Percentiles rank a stretch among this genome's conserved stretches.
phyloP scores from a whole-genome alignment of 2,888 invertebrate species.

The Drosophila barbarae region DNA sequence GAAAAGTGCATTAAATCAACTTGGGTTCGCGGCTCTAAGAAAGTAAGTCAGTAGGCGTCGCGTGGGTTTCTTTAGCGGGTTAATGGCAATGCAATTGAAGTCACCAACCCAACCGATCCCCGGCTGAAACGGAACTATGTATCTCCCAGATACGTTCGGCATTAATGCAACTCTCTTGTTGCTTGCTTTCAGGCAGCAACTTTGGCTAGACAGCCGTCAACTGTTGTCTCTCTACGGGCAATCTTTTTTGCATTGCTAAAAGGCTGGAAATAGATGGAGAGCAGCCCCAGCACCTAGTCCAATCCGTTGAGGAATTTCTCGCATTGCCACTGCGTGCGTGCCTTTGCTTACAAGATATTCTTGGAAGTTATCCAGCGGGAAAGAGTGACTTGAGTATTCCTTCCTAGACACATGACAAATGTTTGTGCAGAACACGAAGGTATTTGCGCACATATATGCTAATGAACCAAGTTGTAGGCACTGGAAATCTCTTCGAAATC shows the following conservation, averaged over 20 bases:
- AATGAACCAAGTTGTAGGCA: conserved; percentile 15
- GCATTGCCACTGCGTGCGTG: conserved; percentile 48
- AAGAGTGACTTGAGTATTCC: conserved; percentile 29
- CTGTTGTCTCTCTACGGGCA: conserved; percentile 7
- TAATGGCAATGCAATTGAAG: conserved; percentile 47
- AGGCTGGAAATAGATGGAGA: conserved; percentile 9
- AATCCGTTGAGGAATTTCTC: conserved; percentile 60
- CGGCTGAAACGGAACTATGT: conserved; percentile 66
- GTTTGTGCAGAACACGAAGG: conserved; percentile 32
- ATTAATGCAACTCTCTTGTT: conserved; percentile 62
- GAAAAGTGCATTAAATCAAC: conserved; percentile 42
- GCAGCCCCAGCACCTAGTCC: conserved; percentile 15
- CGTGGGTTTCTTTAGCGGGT: conserved; percentile 47
- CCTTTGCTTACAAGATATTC: conserved; percentile 60
- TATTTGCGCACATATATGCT: conserved; percentile 26
- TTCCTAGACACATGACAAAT: conserved; percentile 35
- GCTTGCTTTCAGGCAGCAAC: conserved; percentile 29
- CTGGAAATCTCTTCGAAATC: not conserved
- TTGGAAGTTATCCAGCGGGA: conserved; percentile 46
- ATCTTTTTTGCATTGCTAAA: conserved; percentile 35
- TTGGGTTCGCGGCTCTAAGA: conserved; percentile 32
- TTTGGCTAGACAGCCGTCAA: conserved; percentile 52
- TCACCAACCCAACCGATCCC: conserved; percentile 34
- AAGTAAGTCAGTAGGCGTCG: conserved; percentile 71
- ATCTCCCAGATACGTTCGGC: conserved; percentile 26